phyloP scores from a whole-genome alignment of 2,888 invertebrate species.

The Spilosoma lubricipeda region DNA sequence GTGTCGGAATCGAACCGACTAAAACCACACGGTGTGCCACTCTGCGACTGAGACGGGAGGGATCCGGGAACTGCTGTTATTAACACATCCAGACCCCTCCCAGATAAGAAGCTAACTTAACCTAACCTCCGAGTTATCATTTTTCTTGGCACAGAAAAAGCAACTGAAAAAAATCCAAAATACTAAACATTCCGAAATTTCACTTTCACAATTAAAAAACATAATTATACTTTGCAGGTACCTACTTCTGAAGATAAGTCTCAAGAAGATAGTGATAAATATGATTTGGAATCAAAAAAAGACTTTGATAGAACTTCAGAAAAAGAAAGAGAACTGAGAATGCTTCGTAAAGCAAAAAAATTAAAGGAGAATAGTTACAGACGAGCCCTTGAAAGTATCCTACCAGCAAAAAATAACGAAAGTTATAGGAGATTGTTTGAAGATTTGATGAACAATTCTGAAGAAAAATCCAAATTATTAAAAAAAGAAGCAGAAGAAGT shows the following conservation, averaged over 20 bases:
- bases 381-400: conserved; percentile 16
- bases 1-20: no score
- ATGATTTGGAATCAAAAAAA: conserved; percentile 15
- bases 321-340: conserved; percentile 16
- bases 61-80: no score
- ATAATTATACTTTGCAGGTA: conserved; percentile 3
- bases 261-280: conserved; percentile 18
- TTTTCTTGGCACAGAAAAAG: neutral
- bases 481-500: conserved; percentile 13
- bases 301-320: conserved; percentile 18
- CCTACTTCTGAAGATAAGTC: neutral
- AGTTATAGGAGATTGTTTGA: conserved; percentile 27
- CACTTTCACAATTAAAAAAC: no score
- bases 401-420: conserved; percentile 10
- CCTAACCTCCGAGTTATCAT: neutral
- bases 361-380: conserved; percentile 17
- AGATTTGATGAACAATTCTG: conserved; percentile 24
- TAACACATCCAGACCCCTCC: no score
- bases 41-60: no score
- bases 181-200: no score
- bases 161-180: neutral
- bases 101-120: no score
- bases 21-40: no score
- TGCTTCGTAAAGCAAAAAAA: conserved; percentile 17
- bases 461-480: conserved; percentile 15